Evolutionary conservation across 1,140 invertebrate genomes (phyloP), one percentile per base, ranked within the genome.

Genomic region (Musca domestica): DNA sequence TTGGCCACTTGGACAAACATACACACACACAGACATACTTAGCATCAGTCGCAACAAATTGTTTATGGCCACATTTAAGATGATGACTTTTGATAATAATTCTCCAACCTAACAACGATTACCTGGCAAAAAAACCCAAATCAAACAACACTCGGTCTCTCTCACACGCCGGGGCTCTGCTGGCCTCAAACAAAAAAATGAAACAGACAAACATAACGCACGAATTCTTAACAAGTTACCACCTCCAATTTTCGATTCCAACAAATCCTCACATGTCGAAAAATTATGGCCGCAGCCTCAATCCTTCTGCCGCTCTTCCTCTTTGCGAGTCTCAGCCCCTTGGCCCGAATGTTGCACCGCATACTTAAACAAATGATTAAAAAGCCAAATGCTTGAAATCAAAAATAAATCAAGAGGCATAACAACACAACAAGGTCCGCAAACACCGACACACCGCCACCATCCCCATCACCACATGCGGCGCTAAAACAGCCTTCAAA

Each of bases 61-160:
- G 34, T 41, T 41, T 41, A 41, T 41, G 56, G 34, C 56, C 12
- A 58, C 27, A n/a, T 27, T 58, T n/a, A 58, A 27, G 56, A 61
- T 61, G 56, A 61, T 61, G 56, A 61, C 56, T 61, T 61, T 61
- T 34, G 56, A 61, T 61, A 61, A 61, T 23, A 61, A 61, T 61
- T 27, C 56, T 61, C 27, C 56, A 61, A 61, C 4, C 6, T 12
- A 41, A 41, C 54, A 58, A 61, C 19, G 34, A 61, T 61, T 19
- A 61, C 56, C n/a, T 34, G 52, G 52, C 56, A 61, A 61, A 30
- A 58, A 15, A 27, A 34, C 19, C 30, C 17, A 61, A 58, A 30
- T 34, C 34, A 30, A 34, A 61, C 30, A 61, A 61, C 56, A 34
- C 17, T 34, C 34, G 2, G 6, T 41, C 4, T 7, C 10, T n/a